Percentiles rank a stretch among this genome's conserved stretches.
These are phyloP conservation scores for Aphaenogaster rudis DNA, from an alignment of 1,140 invertebrate genomes.

Conservation along the genomic window DNA sequence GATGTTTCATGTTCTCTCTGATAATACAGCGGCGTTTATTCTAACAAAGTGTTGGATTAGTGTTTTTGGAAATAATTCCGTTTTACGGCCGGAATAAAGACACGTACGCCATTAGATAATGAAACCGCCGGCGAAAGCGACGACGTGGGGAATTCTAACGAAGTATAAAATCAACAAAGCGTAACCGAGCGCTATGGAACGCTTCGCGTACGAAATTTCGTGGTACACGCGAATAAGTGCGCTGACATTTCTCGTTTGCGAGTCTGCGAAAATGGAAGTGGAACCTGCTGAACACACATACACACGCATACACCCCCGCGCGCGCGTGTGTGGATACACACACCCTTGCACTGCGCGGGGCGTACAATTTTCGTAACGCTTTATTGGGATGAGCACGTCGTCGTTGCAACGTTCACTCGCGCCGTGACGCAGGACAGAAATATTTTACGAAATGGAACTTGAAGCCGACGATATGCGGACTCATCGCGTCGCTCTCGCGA, in stretches of 20 bases:
- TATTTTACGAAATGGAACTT: conserved; percentile 58
- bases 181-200: conserved; percentile 28
- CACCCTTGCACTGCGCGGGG: too few species aligned
- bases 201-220: conserved; percentile 43
- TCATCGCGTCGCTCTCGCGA: conserved; percentile 13
- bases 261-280: conserved; percentile 45
- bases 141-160: conserved; percentile 25
- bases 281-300: background rate
- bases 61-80: conserved; percentile 30
- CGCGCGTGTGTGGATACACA: background rate
- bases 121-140: conserved; percentile 25
- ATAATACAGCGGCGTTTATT: conserved; percentile 9
- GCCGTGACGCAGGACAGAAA: conserved; percentile 42
- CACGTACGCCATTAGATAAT: conserved; percentile 3
- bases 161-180: conserved; percentile 59
- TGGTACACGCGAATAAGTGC: conserved; percentile 48
- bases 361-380: conserved; percentile 61
- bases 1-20: background rate
- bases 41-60: background rate
- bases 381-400: conserved; percentile 58
- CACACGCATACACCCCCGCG: too few species aligned
- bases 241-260: conserved; percentile 57
- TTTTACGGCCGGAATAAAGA: conserved; percentile 6
- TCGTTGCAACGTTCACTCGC: conserved; percentile 39
- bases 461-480: conserved; percentile 37